Conservation (phyloP, 2,113 vertebrate genomes). For the Dicaeum eximium region DNA sequence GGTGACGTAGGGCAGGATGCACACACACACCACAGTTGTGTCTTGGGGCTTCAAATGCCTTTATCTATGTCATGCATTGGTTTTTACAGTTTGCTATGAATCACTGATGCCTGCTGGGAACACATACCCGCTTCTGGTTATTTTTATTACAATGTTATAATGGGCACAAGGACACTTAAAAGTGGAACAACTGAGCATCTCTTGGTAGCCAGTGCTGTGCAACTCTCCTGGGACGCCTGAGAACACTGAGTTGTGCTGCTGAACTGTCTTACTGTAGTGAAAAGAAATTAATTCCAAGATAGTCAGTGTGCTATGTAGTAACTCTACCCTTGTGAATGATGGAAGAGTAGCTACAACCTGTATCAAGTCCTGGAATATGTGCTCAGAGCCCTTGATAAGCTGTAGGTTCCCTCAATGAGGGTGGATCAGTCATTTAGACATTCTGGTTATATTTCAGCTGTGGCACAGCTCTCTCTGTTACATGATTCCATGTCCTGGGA, state of each 20-base stretch:
- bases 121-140: slow-evolving; percentile 47
- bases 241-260: not conserved
- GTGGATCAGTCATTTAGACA: not conserved
- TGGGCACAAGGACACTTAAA: slow-evolving; percentile 59
- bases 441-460: not conserved
- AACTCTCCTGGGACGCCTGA: slow-evolving; percentile 1
- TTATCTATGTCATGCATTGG: slow-evolving; percentile 53
- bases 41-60: slow-evolving; percentile 62
- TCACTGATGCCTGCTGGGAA: slow-evolving; percentile 63
- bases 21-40: not conserved
- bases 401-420: not conserved
- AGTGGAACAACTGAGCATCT: slow-evolving; percentile 46
- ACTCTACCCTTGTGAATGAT: not conserved
- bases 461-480: not conserved
- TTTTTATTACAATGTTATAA: slow-evolving; percentile 65
- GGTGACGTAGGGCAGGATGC: slow-evolving; percentile 2
- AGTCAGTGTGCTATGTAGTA: not conserved
- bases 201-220: slow-evolving; percentile 9
- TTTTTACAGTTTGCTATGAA: slow-evolving; percentile 52
- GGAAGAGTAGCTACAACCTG: not conserved
- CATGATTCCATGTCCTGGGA: not conserved
- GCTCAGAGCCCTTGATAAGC: not conserved
- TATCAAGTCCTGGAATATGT: not conserved
- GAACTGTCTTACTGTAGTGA: not conserved
- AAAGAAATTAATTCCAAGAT: not conserved